Evolutionary conservation across 1,140 invertebrate genomes (phyloP), one percentile per base, ranked within the genome.

Genomic region (Cylas formicarius): DNA sequence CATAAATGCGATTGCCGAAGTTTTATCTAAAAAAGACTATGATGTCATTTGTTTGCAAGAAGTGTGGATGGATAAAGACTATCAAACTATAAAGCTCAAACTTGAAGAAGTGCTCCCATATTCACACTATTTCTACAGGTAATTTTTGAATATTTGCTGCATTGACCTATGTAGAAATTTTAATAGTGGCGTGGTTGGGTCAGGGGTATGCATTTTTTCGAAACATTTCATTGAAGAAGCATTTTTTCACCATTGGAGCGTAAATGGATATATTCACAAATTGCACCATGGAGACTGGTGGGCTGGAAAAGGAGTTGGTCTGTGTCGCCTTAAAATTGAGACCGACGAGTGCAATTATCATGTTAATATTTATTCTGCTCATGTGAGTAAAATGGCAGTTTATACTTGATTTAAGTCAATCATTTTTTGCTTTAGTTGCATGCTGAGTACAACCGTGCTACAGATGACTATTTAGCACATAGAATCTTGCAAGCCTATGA

Each of bases 201-300:
- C 91, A 46, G 94, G 94, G 10, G 66, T 94, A 14, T 92, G 93
- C 67, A 76, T 97, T 22, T 82, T 97, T 46, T 94, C 91, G 16
- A 82, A 81, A 63, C 82, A 83, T 70, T 72, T 76, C n/a, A 93
- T 97, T 29, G 69, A 84, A 57, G 86, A 92, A 62, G 84, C 86
- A 1, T 82, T 94, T 60, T 93, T 90, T 55, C 87, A 94, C 67
- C 80, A 84, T 44, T 98, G 89, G 82, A 77, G 88, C 20, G 68
- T 97, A n/a, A 97, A 97, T 74, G 94, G 94, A 2, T 97, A 96
- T 62, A 82, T 93, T 37, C 94, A 97, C 65, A 95, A 94, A 68
- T 75, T 97, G 50, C 86, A 92, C 32, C 93, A 97, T 69, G 94
- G 90, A 1, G 94, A 97, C 65, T 98, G 94, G 94, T 97, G 95